These are phyloP conservation scores for Amitus sp. DNA, from an alignment of 2,888 invertebrate genomes.

Conservation along the genomic window DNA sequence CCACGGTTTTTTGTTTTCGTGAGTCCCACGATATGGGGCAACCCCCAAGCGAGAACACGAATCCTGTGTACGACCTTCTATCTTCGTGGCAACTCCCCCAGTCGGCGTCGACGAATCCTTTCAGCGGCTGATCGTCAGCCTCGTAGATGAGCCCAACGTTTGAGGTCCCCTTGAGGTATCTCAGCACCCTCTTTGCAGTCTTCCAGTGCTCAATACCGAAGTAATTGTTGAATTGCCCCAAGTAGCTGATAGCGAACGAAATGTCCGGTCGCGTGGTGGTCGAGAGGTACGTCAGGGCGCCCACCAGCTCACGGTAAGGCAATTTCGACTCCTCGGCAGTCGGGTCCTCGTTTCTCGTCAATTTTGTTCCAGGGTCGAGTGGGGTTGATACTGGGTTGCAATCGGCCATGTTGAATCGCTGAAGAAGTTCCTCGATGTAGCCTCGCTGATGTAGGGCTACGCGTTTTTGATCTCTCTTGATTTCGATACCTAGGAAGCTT, in stretches of 20 bases:
- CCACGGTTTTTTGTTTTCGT: too few relatives aligned
- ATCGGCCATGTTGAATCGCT: too few relatives aligned
- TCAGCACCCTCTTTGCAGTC: constrained; percentile 6
- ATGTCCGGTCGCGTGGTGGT: too few relatives aligned
- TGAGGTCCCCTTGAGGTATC: constrained; percentile 7
- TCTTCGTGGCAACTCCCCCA: background rate
- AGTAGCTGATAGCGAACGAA: too few relatives aligned
- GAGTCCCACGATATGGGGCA: too few relatives aligned
- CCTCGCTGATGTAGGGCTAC: constrained; percentile 30
- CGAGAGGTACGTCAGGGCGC: constrained; percentile 22
- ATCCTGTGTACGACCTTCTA: constrained; percentile 5
- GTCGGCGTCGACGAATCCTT: constrained; percentile 6
- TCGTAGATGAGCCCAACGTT: background rate
- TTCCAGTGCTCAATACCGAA: background rate
- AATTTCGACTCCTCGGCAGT: background rate
- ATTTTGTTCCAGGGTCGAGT: constrained; percentile 2
- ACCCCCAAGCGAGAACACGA: too few relatives aligned
- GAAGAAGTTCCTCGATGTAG: constrained; percentile 31
- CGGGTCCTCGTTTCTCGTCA: background rate
- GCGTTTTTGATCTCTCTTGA: constrained; percentile 8
- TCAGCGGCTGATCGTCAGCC: background rate
- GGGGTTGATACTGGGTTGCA: constrained; percentile 16
- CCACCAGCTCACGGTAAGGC: too few relatives aligned
- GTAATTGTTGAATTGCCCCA: too few relatives aligned
- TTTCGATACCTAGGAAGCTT: constrained; percentile 45